Percentiles rank a stretch among this genome's conserved stretches.
Evolutionary conservation across 1,140 invertebrate genomes (phyloP).

Genomic region (Tetragnatha versicolor): DNA sequence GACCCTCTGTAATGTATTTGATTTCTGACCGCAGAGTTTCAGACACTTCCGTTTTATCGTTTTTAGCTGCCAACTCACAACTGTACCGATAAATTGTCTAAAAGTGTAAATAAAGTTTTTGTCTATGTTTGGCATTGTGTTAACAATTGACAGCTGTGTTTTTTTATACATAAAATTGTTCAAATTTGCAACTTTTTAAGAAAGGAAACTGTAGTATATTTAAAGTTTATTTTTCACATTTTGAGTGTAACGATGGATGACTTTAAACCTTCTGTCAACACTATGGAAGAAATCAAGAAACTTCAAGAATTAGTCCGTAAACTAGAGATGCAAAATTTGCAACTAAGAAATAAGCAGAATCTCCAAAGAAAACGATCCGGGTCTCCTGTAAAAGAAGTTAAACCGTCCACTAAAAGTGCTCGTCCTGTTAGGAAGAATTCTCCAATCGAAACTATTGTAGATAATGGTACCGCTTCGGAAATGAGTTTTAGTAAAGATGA

Average conservation of each 20-base stretch:
- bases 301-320: slow-evolving; percentile 65
- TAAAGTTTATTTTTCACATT: background rate
- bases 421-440: background rate
- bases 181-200: background rate
- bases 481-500: slow-evolving; percentile 10
- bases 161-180: background rate
- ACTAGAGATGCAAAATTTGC: slow-evolving; percentile 65
- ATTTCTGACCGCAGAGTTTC: too few relatives aligned
- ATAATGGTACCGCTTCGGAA: slow-evolving; percentile 3
- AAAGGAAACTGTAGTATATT: background rate
- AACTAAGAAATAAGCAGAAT: slow-evolving; percentile 61
- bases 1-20: too few relatives aligned
- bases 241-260: slow-evolving; percentile 58
- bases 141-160: background rate
- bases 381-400: slow-evolving; percentile 37
- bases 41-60: too few relatives aligned
- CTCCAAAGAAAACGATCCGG: slow-evolving; percentile 18
- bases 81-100: slow-evolving; percentile 9
- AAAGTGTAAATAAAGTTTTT: background rate
- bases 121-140: background rate
- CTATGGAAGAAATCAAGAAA: slow-evolving; percentile 64
- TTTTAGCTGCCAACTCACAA: slow-evolving; percentile 49
- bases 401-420: background rate
- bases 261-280: slow-evolving; percentile 60
- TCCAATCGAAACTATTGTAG: background rate